These are phyloP conservation scores for Drosophila bunnanda DNA, from an alignment of 2,888 invertebrate species.

Conservation along the genomic window DNA sequence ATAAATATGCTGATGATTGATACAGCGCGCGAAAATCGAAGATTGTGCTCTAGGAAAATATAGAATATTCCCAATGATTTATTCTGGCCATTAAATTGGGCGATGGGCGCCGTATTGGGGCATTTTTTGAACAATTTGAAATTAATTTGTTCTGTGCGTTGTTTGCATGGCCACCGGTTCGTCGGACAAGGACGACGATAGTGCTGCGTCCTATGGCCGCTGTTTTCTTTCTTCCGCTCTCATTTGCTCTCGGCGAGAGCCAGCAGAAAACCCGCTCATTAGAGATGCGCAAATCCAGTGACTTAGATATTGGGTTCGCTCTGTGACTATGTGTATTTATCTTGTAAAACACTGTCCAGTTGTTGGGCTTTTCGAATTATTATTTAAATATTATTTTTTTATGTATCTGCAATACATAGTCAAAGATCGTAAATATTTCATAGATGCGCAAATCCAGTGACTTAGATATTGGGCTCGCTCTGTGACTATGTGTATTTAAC, in stretches of 20 bases:
- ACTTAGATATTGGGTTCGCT: background rate
- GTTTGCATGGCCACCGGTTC: conserved; percentile 30
- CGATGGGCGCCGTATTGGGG: background rate
- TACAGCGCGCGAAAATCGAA: conserved; percentile 41
- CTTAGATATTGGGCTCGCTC: no score
- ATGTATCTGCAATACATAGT: no score
- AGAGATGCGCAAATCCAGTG: conserved; percentile 15
- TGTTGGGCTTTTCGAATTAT: background rate
- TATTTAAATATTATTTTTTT: no score
- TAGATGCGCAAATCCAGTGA: no score
- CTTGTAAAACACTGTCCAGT: background rate
- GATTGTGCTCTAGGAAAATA: background rate
- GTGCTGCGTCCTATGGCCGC: conserved; percentile 30
- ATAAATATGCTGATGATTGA: conserved; percentile 30
- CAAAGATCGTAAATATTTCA: no score
- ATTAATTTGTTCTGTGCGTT: conserved; percentile 48
- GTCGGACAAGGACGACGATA: conserved; percentile 55
- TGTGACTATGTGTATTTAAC: no score
- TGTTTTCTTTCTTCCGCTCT: conserved; percentile 27
- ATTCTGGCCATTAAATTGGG: background rate
- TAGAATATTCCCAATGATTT: background rate
- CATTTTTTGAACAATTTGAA: conserved; percentile 38
- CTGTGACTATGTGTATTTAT: background rate
- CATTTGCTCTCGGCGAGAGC: conserved; percentile 20
- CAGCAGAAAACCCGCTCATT: conserved; percentile 17